These are phyloP conservation scores for Varecia variegata DNA, from an alignment of 2,797 vertebrate genomes.

Conservation along the genomic window DNA sequence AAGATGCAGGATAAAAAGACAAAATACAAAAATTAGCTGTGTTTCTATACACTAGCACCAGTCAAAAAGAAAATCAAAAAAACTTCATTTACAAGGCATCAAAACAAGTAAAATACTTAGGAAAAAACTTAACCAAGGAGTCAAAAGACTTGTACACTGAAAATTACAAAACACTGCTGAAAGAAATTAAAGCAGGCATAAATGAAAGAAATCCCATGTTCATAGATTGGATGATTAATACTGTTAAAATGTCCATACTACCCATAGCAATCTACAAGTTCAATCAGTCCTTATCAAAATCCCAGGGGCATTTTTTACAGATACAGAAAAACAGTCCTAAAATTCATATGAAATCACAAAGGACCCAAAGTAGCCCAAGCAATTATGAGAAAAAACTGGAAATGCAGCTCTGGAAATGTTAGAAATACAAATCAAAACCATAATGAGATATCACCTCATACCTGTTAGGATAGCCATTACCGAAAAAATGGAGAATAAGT, in stretches of 20 bases:
- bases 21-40: background rate
- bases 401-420: no score
- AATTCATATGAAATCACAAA: background rate
- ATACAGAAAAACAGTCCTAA: background rate
- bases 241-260: background rate
- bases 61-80: background rate
- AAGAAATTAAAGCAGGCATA: background rate
- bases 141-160: background rate
- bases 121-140: background rate
- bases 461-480: background rate
- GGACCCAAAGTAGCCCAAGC: background rate
- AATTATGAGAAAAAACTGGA: background rate
- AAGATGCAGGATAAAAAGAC: background rate
- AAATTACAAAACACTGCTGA: background rate
- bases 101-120: background rate
- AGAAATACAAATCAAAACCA: background rate
- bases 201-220: background rate
- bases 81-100: background rate
- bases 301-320: background rate
- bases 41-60: background rate
- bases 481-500: background rate
- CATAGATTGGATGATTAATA: background rate
- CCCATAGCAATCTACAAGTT: background rate
- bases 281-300: background rate
- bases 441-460: background rate